These are phyloP conservation scores for Troilus luridus DNA, from an alignment of 2,888 invertebrate species.

Conservation along the genomic window DNA sequence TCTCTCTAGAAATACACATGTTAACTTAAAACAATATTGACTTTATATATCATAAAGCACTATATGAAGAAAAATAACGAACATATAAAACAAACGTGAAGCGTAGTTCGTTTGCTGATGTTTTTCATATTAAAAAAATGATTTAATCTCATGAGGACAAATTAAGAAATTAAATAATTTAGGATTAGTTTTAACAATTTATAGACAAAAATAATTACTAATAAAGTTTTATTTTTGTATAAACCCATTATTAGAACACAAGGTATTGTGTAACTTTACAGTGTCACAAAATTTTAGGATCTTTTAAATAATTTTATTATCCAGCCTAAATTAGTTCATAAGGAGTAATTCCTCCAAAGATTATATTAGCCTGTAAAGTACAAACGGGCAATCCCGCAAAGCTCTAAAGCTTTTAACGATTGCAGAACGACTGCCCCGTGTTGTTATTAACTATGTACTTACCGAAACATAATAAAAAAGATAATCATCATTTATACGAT, in stretches of 20 bases:
- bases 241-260: background rate
- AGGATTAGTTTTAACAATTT: background rate
- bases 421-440: background rate
- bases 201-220: background rate
- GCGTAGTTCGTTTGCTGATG: too few species aligned
- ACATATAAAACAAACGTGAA: too few species aligned
- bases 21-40: too few species aligned
- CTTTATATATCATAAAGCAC: too few species aligned
- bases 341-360: background rate
- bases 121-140: background rate
- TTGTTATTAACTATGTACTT: background rate
- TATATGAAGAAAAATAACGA: too few species aligned
- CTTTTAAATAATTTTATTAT: conserved; percentile 17
- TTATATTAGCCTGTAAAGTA: background rate
- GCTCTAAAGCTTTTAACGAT: background rate
- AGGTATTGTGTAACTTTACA: background rate
- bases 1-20: too few species aligned
- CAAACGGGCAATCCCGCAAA: background rate
- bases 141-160: background rate
- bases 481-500: too few species aligned
- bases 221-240: background rate
- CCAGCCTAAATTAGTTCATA: conserved; percentile 7
- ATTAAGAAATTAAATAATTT: background rate
- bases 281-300: background rate
- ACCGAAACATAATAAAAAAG: background rate